These are phyloP conservation scores for Thinocorus orbignyianus DNA, from an alignment of 2,113 vertebrate species.

Conservation along the genomic window DNA sequence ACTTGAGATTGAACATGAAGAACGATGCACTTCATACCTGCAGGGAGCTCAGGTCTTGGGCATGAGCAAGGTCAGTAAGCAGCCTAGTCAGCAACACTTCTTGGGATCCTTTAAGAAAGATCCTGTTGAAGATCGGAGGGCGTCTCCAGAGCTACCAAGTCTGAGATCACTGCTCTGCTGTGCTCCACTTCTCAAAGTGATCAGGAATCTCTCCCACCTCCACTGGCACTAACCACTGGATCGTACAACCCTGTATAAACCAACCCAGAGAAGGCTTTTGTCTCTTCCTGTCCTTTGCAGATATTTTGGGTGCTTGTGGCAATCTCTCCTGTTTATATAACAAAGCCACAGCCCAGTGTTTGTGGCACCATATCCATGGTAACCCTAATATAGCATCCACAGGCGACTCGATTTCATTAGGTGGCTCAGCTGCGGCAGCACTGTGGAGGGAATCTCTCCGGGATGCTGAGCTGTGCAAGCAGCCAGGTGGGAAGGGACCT, in stretches of 20 bases:
- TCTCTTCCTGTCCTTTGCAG: constrained; percentile 49
- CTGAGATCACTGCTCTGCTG: fast-evolving
- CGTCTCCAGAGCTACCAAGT: background rate
- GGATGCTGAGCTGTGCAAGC: background rate
- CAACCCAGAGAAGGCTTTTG: background rate
- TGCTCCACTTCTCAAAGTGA: background rate
- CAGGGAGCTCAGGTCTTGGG: background rate
- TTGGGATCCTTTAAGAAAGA: background rate
- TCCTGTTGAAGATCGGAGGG: background rate
- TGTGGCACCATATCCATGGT: constrained; percentile 69
- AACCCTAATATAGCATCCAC: constrained; percentile 71
- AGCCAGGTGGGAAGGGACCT: background rate
- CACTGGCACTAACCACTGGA: background rate
- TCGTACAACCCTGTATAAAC: background rate
- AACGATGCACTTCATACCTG: fast-evolving
- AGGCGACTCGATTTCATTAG: constrained; percentile 57
- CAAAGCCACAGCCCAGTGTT: constrained; percentile 67
- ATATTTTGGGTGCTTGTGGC: constrained; percentile 59
- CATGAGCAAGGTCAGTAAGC: background rate
- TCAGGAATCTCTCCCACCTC: background rate
- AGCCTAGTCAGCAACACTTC: background rate
- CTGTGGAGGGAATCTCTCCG: background rate
- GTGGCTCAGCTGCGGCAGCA: constrained; percentile 14
- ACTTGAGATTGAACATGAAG: background rate
- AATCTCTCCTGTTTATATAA: constrained; percentile 72